phyloP scores from a whole-genome alignment of 2,797 vertebrate species.

The Hoplostethus atlanticus region DNA sequence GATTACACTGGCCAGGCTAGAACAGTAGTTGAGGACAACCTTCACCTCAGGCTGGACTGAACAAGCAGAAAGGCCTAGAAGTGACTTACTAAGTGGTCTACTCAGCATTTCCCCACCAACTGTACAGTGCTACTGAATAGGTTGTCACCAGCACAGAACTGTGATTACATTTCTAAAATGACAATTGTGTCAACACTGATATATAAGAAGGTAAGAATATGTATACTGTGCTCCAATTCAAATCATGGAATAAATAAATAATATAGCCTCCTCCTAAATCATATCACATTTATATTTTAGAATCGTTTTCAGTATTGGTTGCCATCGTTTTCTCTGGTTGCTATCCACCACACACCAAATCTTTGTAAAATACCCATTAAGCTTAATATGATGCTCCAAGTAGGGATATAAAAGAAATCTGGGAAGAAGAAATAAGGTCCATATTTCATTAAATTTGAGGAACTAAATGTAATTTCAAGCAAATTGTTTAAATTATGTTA shows the following conservation, averaged over 20 bases:
- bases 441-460: too few relatives aligned
- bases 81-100: constrained; percentile 59
- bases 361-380: too few relatives aligned
- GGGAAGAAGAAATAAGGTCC: background rate
- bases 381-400: too few relatives aligned
- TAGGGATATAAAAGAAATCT: background rate
- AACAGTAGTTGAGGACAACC: constrained; percentile 41
- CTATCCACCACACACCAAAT: background rate
- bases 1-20: background rate
- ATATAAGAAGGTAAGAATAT: background rate
- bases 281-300: background rate
- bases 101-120: constrained; percentile 53
- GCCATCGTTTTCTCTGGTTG: too few relatives aligned
- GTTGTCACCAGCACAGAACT: constrained; percentile 39
- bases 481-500: background rate
- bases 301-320: background rate
- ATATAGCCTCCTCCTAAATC: background rate
- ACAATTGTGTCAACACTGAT: constrained; percentile 25
- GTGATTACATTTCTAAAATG: constrained; percentile 47
- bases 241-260: background rate
- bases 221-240: background rate
- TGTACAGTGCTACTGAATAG: constrained; percentile 62
- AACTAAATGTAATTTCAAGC: background rate
- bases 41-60: constrained; percentile 55
- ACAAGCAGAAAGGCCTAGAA: constrained; percentile 77